phyloP scores from a whole-genome alignment of 2,113 vertebrate genomes.

The Tupaia tana region DNA sequence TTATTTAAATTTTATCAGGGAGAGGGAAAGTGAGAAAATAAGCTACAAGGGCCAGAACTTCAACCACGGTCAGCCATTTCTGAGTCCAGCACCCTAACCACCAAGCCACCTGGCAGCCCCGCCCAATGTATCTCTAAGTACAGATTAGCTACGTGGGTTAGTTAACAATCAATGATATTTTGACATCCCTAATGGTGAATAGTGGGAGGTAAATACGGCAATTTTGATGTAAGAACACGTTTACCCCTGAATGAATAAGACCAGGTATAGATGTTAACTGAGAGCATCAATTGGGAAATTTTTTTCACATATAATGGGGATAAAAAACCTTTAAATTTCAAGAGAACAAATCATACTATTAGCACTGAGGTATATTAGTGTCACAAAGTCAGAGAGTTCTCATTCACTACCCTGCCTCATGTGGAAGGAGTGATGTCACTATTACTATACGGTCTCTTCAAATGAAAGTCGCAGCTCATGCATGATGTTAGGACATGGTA shows the following conservation, averaged over 20 bases:
- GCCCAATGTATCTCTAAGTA: background rate
- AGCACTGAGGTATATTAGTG: background rate
- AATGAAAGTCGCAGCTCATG: background rate
- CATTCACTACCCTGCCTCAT: background rate
- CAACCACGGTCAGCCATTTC: no score
- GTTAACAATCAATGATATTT: background rate
- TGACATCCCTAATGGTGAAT: background rate
- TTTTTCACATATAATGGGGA: background rate
- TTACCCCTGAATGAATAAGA: background rate
- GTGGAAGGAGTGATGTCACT: background rate
- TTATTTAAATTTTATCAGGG: no score
- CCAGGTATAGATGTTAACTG: background rate
- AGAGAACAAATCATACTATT: background rate
- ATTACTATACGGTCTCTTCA: background rate
- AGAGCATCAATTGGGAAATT: background rate
- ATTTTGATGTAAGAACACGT: background rate
- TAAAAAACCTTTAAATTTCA: background rate
- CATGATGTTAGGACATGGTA: background rate
- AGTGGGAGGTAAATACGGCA: background rate
- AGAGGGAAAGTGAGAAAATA: no score
- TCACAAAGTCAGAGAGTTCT: background rate
- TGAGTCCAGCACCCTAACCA: no score
- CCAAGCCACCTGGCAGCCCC: no score
- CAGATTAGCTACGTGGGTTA: background rate
- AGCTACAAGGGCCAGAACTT: no score